A percentile compares a stretch with the other conserved stretches of the same genome.
phyloP scores from a whole-genome alignment of 2,888 invertebrate genomes.

The Danaus chrysippus region DNA sequence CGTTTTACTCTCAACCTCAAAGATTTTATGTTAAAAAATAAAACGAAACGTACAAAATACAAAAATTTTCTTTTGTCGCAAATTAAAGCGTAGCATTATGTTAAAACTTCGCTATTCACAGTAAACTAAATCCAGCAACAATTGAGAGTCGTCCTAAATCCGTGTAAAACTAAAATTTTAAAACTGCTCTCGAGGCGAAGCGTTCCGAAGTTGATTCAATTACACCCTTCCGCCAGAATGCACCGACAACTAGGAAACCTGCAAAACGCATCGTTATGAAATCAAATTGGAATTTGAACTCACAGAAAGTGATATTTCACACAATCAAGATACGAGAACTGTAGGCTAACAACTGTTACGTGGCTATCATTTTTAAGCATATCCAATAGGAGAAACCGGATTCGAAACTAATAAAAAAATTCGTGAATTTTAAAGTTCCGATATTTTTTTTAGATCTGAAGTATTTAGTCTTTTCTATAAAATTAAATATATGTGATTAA shows the following conservation, averaged over 20 bases:
- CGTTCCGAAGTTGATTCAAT: slow-evolving; percentile 26
- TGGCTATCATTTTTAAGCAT: not conserved
- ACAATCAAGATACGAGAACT: slow-evolving; percentile 19
- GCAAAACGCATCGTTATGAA: slow-evolving; percentile 22
- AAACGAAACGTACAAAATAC: not conserved
- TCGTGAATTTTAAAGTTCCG: not conserved
- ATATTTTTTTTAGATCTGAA: not conserved
- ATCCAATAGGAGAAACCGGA: not conserved
- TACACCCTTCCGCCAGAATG: slow-evolving; percentile 32
- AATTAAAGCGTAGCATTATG: slow-evolving; percentile 1
- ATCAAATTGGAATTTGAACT: slow-evolving; percentile 29
- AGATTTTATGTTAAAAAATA: not conserved
- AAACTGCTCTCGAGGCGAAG: slow-evolving; percentile 12
- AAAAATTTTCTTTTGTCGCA: slow-evolving; percentile 2
- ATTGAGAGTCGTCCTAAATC: slow-evolving; percentile 9
- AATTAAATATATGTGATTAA: too few species aligned
- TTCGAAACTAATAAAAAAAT: not conserved
- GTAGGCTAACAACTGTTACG: slow-evolving; percentile 7
- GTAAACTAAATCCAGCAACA: slow-evolving; percentile 7
- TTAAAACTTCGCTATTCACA: slow-evolving; percentile 3
- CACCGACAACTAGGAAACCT: slow-evolving; percentile 19
- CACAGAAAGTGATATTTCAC: slow-evolving; percentile 22
- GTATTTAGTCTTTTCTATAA: too few species aligned
- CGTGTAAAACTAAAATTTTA: slow-evolving; percentile 9
- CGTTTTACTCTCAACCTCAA: not conserved